phyloP scores from a whole-genome alignment of 2,797 vertebrate genomes.

The Psittacula derbiana region DNA sequence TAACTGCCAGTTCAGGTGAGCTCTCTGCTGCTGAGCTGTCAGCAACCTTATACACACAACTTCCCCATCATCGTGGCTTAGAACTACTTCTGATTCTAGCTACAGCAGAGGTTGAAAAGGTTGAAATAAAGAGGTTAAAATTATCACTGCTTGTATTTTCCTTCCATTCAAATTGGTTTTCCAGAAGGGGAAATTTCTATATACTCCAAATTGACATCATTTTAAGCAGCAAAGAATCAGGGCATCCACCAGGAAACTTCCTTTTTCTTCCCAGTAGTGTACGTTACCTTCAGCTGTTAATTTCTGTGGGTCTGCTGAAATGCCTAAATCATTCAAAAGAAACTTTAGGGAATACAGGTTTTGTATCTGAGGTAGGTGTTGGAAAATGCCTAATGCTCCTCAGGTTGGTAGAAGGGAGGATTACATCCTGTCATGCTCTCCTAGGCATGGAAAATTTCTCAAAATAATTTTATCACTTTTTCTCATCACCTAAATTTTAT shows the following conservation, averaged over 20 bases:
- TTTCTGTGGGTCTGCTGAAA: not conserved
- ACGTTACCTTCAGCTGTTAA: not conserved
- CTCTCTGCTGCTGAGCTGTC: not conserved
- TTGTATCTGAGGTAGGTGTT: not conserved
- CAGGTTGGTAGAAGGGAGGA: not conserved
- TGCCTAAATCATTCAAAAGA: not conserved
- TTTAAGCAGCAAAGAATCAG: not conserved
- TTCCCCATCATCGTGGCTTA: accelerated
- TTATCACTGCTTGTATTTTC: not conserved
- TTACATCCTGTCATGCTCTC: not conserved
- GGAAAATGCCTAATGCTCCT: not conserved
- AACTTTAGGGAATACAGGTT: not conserved
- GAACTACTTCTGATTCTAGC: not conserved
- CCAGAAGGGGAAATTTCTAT: not conserved
- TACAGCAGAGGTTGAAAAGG: not conserved
- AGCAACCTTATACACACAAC: not conserved
- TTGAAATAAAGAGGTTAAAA: not conserved
- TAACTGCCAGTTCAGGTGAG: not conserved
- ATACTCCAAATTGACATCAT: not conserved
- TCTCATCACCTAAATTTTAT: not conserved
- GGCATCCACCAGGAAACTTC: not conserved
- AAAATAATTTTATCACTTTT: not conserved
- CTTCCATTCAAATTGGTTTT: not conserved
- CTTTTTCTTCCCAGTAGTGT: not conserved
- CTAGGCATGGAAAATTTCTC: not conserved